Conservation (phyloP, 2,797 vertebrate species). For the Denticeps clupeoides region DNA sequence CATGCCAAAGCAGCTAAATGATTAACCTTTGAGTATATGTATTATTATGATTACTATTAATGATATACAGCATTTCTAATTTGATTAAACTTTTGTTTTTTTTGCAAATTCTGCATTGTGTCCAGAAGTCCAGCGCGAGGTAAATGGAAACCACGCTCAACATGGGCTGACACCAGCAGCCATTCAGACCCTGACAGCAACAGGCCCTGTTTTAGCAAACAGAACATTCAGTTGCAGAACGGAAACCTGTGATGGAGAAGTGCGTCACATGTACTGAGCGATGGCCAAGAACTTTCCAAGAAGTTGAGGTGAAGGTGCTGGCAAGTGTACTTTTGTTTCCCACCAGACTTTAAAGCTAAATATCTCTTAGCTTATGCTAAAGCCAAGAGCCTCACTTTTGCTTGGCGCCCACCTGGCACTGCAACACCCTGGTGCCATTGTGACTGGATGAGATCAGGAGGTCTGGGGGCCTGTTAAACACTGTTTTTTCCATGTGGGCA, state of each 20-base stretch:
- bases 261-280: constrained; percentile 9
- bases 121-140: no score
- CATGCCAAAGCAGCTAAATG: constrained; percentile 48
- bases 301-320: constrained; percentile 1
- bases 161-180: no score
- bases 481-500: constrained; percentile 9
- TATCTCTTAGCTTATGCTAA: constrained; percentile 7
- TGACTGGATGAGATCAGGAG: constrained; percentile 26
- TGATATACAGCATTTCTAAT: no score
- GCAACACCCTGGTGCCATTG: constrained; percentile 8
- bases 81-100: no score
- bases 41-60: no score
- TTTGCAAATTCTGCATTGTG: constrained; percentile 3
- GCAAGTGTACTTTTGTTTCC: constrained; percentile 6
- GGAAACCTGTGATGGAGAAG: no score
- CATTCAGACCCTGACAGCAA: no score
- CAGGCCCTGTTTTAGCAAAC: no score
- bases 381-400: constrained; percentile 11
- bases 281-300: constrained; percentile 10
- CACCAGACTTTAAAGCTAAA: constrained; percentile 8
- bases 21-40: no score
- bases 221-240: no score
- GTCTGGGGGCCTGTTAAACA: constrained; percentile 12
- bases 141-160: no score
- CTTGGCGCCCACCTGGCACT: constrained; percentile 11